Evolutionary conservation across 35 echinoderm and acorn worm genomes (phyloP).

Genomic region (Apostichopus japonicus): DNA sequence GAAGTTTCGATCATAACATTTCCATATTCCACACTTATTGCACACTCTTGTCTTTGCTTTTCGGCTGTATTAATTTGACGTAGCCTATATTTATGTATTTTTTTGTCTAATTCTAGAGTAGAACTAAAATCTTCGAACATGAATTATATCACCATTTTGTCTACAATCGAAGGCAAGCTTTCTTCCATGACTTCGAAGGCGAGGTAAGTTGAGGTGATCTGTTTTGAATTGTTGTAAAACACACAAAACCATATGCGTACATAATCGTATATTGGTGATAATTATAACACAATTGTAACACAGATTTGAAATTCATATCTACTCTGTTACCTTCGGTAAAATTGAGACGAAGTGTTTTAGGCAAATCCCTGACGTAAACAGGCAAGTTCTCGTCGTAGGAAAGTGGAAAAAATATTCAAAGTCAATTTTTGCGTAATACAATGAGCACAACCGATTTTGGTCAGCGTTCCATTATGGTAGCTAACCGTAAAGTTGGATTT

Average conservation of each 20-base stretch:
- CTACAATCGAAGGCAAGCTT: not conserved
- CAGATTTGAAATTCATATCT: not conserved
- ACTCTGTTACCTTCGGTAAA: not conserved
- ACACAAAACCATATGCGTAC: not conserved
- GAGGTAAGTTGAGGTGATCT: not conserved
- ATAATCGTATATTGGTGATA: not conserved
- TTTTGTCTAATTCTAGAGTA: not conserved
- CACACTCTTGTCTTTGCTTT: not conserved
- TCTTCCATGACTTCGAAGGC: slow-evolving; percentile 19
- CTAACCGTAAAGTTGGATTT: no score
- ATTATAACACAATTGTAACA: not conserved
- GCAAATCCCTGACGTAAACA: no score
- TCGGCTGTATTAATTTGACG: not conserved
- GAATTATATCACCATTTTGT: slow-evolving; percentile 14
- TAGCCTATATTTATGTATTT: not conserved
- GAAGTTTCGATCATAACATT: not conserved
- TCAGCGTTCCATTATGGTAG: no score
- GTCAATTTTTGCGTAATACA: no score
- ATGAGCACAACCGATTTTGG: no score
- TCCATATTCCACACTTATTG: not conserved
- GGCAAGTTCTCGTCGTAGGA: no score
- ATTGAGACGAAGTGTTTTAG: not conserved
- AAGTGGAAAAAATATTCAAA: no score
- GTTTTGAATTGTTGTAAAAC: not conserved
- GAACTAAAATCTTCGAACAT: not conserved